phyloP scores from a whole-genome alignment of 2,797 vertebrate genomes.

The Platalea minor region DNA sequence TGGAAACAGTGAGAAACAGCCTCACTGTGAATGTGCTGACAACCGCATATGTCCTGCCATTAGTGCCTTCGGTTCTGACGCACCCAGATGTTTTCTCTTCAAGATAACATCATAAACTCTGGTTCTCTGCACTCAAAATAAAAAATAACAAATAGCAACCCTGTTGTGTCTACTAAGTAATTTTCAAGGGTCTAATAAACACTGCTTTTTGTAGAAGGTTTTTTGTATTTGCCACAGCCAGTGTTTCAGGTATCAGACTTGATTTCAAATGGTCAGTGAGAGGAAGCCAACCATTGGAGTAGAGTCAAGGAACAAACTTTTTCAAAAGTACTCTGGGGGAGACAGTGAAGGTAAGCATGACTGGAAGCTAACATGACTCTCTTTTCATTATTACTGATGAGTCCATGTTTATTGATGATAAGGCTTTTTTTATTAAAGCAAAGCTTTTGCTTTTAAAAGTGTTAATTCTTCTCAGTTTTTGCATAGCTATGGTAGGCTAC shows the following conservation, averaged over 20 bases:
- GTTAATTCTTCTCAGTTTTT: background rate
- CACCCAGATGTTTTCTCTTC: background rate
- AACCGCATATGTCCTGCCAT: accelerated
- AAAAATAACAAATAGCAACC: background rate
- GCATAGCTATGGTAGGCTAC: background rate
- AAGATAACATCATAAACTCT: background rate
- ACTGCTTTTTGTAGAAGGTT: background rate
- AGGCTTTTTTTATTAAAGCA: background rate
- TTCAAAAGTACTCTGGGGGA: background rate
- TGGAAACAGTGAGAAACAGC: background rate
- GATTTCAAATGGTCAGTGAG: background rate
- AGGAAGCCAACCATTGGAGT: background rate
- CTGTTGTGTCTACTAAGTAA: background rate
- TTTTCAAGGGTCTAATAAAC: background rate
- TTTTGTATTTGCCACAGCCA: background rate
- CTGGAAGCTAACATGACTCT: background rate
- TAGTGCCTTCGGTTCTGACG: background rate
- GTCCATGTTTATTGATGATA: background rate
- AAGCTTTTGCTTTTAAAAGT: background rate
- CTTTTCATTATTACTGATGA: background rate
- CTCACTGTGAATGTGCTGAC: background rate
- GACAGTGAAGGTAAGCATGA: background rate
- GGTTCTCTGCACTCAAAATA: background rate
- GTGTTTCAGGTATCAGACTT: background rate
- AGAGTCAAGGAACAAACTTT: background rate